These are phyloP conservation scores for Penaeus indicus DNA, from an alignment of 1,140 invertebrate genomes.

Conservation along the genomic window DNA sequence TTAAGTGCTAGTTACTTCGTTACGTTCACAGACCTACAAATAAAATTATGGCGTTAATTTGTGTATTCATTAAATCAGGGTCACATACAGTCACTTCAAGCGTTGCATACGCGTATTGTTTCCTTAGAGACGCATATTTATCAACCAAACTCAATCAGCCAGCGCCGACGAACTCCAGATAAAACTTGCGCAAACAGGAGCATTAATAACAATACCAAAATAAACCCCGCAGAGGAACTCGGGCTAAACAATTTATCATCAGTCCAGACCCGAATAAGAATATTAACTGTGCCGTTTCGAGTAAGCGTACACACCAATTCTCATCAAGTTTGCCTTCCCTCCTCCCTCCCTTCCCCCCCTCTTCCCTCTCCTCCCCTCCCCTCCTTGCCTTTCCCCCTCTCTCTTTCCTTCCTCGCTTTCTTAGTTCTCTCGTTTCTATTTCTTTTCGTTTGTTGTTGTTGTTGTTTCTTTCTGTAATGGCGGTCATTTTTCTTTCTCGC, in stretches of 20 bases:
- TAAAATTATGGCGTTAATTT: too few relatives aligned
- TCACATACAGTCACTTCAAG: too few relatives aligned
- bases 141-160: too few relatives aligned
- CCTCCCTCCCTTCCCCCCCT: background rate
- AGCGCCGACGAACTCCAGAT: too few relatives aligned
- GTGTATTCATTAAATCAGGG: too few relatives aligned
- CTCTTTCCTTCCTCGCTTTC: background rate
- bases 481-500: background rate
- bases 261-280: conserved; percentile 36
- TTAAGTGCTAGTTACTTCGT: too few relatives aligned
- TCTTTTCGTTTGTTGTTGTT: background rate
- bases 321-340: background rate
- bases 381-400: background rate
- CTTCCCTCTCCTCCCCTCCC: background rate
- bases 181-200: too few relatives aligned
- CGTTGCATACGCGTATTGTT: too few relatives aligned
- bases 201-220: too few relatives aligned
- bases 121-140: too few relatives aligned
- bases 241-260: conserved; percentile 11
- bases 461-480: background rate
- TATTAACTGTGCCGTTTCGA: conserved; percentile 48
- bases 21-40: too few relatives aligned
- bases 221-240: too few relatives aligned
- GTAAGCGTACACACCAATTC: conserved; percentile 36
- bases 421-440: background rate